Evolutionary conservation across 92 coral and sea anemone genomes (phyloP).

Genomic region (Blastomussa wellsi): DNA sequence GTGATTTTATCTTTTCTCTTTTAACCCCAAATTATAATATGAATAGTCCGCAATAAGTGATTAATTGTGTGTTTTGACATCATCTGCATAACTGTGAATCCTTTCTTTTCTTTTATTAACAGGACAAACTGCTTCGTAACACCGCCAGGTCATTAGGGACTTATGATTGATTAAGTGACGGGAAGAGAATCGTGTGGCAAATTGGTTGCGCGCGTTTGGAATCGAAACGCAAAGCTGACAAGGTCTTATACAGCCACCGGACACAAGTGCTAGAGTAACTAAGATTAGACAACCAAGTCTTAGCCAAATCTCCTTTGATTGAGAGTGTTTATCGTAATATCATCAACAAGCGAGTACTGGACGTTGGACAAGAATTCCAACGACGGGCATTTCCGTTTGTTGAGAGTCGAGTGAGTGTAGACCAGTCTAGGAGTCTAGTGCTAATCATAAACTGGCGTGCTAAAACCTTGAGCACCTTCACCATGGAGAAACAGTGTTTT

Average conservation of each 20-base stretch:
- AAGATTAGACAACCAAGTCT: constrained; percentile 22
- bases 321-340: constrained; percentile 39
- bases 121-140: constrained; percentile 17
- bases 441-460: constrained; percentile 4
- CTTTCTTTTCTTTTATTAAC: constrained; percentile 30
- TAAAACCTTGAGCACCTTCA: neutral
- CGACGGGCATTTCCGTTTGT: constrained; percentile 21
- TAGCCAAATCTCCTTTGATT: constrained; percentile 44
- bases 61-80: constrained; percentile 67
- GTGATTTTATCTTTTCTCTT: constrained; percentile 27
- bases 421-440: neutral
- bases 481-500: constrained; percentile 25
- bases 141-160: constrained; percentile 5
- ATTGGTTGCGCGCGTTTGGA: constrained; percentile 6
- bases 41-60: constrained; percentile 62
- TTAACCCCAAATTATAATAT: constrained; percentile 67
- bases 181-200: constrained; percentile 17
- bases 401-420: no score
- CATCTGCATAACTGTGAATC: constrained; percentile 62
- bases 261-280: constrained; percentile 12
- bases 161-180: constrained; percentile 49
- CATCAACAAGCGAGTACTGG: constrained; percentile 9
- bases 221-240: neutral
- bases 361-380: constrained; percentile 13
- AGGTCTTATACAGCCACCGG: neutral